These are phyloP conservation scores for Paracanthobrama guichenoti DNA, from an alignment of 2,113 vertebrate species.

Conservation along the genomic window DNA sequence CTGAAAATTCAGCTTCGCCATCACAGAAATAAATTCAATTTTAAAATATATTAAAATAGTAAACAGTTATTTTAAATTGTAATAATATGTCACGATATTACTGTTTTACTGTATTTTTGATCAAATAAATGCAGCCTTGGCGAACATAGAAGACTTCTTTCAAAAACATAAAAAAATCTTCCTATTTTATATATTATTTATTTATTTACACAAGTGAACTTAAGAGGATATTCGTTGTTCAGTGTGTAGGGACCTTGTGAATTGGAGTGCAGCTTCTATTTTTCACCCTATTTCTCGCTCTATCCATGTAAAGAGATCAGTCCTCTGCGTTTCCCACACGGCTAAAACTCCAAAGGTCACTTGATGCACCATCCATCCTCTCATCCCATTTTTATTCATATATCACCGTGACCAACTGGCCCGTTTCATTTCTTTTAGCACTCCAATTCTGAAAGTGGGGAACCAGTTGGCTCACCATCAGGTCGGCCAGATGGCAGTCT, in stretches of 20 bases:
- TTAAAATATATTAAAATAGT: neutral
- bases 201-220: neutral
- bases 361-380: conserved; percentile 58
- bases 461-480: conserved; percentile 54
- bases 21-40: neutral
- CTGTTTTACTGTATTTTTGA: neutral
- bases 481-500: conserved; percentile 66
- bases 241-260: neutral
- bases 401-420: conserved; percentile 60
- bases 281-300: neutral
- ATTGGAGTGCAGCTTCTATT: neutral
- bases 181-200: neutral
- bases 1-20: neutral
- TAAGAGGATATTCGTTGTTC: neutral
- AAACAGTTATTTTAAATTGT: neutral
- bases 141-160: neutral
- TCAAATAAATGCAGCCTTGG: neutral
- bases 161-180: neutral
- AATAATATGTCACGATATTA: neutral
- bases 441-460: conserved; percentile 58
- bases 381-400: conserved; percentile 63
- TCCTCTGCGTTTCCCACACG: conserved; percentile 1
- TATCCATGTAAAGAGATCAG: neutral
- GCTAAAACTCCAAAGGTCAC: conserved; percentile 49
- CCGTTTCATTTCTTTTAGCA: conserved; percentile 55